These are phyloP conservation scores for Ophthalmolycus amberensis DNA, from an alignment of 2,113 vertebrate species.

Conservation along the genomic window DNA sequence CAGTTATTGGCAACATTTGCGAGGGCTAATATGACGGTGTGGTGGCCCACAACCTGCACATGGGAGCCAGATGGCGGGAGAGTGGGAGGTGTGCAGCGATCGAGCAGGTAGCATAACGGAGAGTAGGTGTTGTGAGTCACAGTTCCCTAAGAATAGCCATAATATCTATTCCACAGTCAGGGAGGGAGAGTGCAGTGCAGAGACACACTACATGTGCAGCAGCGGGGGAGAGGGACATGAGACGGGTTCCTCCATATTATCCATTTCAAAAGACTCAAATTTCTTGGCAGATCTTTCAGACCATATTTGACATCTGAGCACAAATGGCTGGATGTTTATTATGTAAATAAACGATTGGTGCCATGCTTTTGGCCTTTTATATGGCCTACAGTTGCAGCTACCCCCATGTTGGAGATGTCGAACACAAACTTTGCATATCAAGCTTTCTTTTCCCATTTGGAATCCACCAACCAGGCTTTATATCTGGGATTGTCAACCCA, in stretches of 20 bases:
- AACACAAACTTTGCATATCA: background rate
- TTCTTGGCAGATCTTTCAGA: background rate
- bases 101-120: slow-evolving; percentile 61
- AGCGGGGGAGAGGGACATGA: background rate
- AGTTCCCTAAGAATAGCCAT: slow-evolving; percentile 59
- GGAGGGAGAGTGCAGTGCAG: slow-evolving; percentile 21
- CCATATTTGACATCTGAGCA: background rate
- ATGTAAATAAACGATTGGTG: background rate
- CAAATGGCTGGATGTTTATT: background rate
- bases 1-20: slow-evolving; percentile 22
- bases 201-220: slow-evolving; percentile 17
- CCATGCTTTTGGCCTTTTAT: background rate
- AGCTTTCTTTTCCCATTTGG: too few relatives aligned
- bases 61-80: slow-evolving; percentile 53
- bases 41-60: slow-evolving; percentile 33
- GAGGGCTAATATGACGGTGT: slow-evolving; percentile 11
- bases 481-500: background rate
- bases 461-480: too few relatives aligned
- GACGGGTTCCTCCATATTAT: background rate
- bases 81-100: slow-evolving; percentile 51
- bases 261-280: background rate
- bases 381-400: background rate
- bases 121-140: slow-evolving; percentile 73
- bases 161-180: slow-evolving; percentile 21
- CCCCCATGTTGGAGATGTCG: background rate